Evolutionary conservation across 2,888 invertebrate species (phyloP).

Genomic region (Mongoloraphidia duomilia): DNA sequence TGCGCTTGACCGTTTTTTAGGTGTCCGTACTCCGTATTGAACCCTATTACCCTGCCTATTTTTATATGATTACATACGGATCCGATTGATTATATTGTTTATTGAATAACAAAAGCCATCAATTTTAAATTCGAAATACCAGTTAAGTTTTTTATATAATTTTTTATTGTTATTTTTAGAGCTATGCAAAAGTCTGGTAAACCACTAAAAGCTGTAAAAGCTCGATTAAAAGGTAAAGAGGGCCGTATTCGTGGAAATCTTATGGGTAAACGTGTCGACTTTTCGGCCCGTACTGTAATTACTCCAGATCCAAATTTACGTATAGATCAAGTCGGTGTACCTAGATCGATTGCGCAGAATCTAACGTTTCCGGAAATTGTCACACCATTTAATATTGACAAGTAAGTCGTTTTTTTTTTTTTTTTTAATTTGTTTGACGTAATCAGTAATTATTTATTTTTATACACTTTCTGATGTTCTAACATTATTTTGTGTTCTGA

Average conservation of each 20-base stretch:
- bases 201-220: slow-evolving; percentile 94
- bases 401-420: slow-evolving; percentile 32
- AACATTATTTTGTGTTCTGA: slow-evolving; percentile 28
- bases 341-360: slow-evolving; percentile 95
- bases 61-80: too few relatives aligned
- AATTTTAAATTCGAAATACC: too few relatives aligned
- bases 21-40: too few relatives aligned
- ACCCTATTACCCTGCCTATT: too few relatives aligned
- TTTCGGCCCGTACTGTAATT: slow-evolving; percentile 97
- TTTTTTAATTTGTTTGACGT: too few relatives aligned
- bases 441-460: neutral
- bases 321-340: slow-evolving; percentile 96
- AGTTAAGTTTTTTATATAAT: too few relatives aligned
- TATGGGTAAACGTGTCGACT: slow-evolving; percentile 99
- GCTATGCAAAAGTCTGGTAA: slow-evolving; percentile 99
- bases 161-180: slow-evolving; percentile 29
- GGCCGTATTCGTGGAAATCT: slow-evolving; percentile 97
- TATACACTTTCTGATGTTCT: neutral
- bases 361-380: slow-evolving; percentile 98
- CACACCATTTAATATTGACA: slow-evolving; percentile 97
- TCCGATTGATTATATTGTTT: too few relatives aligned
- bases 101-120: too few relatives aligned
- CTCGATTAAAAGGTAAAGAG: slow-evolving; percentile 94
- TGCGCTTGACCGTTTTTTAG: too few relatives aligned
- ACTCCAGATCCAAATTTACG: slow-evolving; percentile 91